A percentile compares a stretch with the other conserved stretches of the same genome.
Conservation (phyloP, 35 echinoderm and acorn worm genomes). For the Heliocidaris erythrogramma region DNA sequence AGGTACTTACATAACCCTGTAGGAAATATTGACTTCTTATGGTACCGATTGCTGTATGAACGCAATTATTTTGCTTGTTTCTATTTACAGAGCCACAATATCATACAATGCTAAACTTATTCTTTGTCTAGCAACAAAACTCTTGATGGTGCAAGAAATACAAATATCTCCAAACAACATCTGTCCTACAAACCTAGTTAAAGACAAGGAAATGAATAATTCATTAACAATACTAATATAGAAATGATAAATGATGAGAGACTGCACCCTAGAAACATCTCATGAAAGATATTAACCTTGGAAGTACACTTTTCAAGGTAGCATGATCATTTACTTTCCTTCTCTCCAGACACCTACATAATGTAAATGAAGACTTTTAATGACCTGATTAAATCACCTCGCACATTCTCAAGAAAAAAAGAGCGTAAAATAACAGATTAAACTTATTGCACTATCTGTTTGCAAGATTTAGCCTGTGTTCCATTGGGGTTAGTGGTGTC, state of each 20-base stretch:
- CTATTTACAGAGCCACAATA: too few relatives aligned
- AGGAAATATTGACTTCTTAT: too few relatives aligned
- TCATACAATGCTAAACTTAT: too few relatives aligned
- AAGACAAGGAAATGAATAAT: too few relatives aligned
- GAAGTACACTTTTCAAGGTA: not conserved
- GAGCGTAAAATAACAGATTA: not conserved
- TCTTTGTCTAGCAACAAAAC: not conserved
- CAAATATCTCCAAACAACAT: too few relatives aligned
- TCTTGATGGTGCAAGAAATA: not conserved
- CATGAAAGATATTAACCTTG: not conserved
- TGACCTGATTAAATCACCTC: not conserved
- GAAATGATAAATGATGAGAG: too few relatives aligned
- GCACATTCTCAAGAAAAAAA: not conserved
- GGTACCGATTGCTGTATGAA: too few relatives aligned
- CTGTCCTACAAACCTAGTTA: too few relatives aligned
- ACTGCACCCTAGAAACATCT: too few relatives aligned
- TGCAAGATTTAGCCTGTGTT: not conserved
- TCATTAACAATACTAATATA: too few relatives aligned
- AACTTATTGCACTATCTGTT: not conserved
- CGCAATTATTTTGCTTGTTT: too few relatives aligned
- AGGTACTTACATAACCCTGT: too few relatives aligned
- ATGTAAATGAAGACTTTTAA: not conserved
- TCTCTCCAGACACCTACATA: not conserved
- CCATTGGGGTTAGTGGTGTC: not conserved
- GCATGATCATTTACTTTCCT: not conserved